phyloP scores from a whole-genome alignment of 1,140 invertebrate species.

The Drosophila albomicans region DNA sequence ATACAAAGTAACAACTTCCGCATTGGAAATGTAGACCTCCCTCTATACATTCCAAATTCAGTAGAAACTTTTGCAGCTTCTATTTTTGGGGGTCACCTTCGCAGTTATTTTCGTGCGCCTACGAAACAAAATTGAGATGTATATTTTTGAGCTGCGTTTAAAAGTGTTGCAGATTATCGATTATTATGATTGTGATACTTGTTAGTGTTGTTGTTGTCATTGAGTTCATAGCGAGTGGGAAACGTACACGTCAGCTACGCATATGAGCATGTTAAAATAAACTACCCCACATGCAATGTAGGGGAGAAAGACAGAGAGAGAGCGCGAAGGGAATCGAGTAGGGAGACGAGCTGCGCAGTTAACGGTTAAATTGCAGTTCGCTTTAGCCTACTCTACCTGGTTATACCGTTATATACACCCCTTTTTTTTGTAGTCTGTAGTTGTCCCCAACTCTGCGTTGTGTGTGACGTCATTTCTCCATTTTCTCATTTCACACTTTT shows the following conservation, averaged over 20 bases:
- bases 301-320: background rate
- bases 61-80: conserved; percentile 46
- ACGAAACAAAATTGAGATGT: conserved; percentile 1
- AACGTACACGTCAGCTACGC: conserved; percentile 37
- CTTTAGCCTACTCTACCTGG: conserved; percentile 55
- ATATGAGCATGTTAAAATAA: conserved; percentile 34
- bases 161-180: conserved; percentile 41
- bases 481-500: conserved; percentile 14
- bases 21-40: conserved; percentile 41
- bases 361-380: conserved; percentile 50
- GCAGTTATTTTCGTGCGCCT: conserved; percentile 16
- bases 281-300: conserved; percentile 23
- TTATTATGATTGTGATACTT: conserved; percentile 20
- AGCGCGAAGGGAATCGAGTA: background rate
- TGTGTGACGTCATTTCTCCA: conserved; percentile 62
- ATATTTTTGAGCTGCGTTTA: conserved; percentile 22
- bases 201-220: background rate
- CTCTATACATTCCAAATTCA: background rate
- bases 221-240: background rate
- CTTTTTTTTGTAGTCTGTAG: background rate
- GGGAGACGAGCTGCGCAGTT: conserved; percentile 62
- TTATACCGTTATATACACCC: conserved; percentile 7
- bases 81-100: conserved; percentile 67
- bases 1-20: conserved; percentile 36
- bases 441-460: conserved; percentile 16